phyloP scores from a whole-genome alignment of 2,888 invertebrate genomes.

The Ornithoptera alexandrae region DNA sequence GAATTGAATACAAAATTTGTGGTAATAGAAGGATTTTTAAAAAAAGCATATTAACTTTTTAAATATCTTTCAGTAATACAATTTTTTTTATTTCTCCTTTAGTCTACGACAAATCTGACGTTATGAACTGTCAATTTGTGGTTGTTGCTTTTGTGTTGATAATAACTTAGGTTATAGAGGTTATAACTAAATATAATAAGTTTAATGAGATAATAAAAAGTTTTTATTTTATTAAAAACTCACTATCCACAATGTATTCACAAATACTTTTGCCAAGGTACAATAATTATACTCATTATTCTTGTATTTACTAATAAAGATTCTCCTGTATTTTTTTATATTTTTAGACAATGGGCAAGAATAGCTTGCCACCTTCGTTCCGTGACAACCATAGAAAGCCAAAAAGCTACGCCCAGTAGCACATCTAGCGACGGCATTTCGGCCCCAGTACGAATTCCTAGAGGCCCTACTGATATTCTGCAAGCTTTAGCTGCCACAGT shows the following conservation, averaged over 20 bases:
- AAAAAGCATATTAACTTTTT: too few relatives aligned
- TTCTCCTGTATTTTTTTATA: neutral
- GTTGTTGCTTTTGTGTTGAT: neutral
- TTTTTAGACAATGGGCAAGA: constrained; percentile 61
- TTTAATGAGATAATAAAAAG: neutral
- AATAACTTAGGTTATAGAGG: neutral
- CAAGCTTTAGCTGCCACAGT: constrained; percentile 89
- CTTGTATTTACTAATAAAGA: too few relatives aligned
- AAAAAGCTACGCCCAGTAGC: constrained; percentile 57
- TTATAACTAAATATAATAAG: neutral
- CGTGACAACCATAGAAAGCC: constrained; percentile 59
- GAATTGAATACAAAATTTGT: too few relatives aligned
- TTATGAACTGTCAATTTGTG: neutral
- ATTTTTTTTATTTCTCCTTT: too few relatives aligned
- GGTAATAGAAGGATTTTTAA: too few relatives aligned
- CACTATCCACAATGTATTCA: constrained; percentile 50
- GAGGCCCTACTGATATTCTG: constrained; percentile 90
- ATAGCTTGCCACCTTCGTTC: constrained; percentile 60
- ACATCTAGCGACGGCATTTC: constrained; percentile 66
- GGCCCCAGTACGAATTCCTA: constrained; percentile 84
- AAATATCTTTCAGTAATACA: too few relatives aligned
- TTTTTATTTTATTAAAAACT: neutral
- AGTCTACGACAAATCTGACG: neutral
- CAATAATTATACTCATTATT: neutral
- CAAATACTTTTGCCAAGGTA: constrained; percentile 52